A percentile compares a stretch with the other conserved stretches of the same genome.
phyloP scores from a whole-genome alignment of 2,888 invertebrate genomes.

The Lydus trimaculatus region DNA sequence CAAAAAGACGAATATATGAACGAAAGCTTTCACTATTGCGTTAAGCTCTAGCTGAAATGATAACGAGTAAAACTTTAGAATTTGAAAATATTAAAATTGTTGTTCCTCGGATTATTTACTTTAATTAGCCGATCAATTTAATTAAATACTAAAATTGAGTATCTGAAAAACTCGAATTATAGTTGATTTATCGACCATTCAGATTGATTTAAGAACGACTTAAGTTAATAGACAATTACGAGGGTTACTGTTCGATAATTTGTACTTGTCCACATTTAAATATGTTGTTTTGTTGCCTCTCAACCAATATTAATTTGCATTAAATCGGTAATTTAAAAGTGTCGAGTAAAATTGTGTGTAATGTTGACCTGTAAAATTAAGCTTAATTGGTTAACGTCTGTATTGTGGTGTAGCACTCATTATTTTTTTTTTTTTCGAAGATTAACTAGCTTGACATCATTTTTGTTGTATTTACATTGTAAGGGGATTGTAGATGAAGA shows the following conservation, averaged over 20 bases:
- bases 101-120: neutral
- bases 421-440: neutral
- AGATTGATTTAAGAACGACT: neutral
- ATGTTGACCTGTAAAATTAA: neutral
- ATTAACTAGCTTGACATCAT: neutral
- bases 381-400: neutral
- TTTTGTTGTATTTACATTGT: neutral
- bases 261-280: neutral
- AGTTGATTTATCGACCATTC: neutral
- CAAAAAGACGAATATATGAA: neutral
- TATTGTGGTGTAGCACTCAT: neutral
- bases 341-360: neutral
- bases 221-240: neutral
- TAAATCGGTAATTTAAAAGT: neutral
- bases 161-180: neutral
- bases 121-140: neutral
- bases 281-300: neutral
- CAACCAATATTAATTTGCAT: neutral
- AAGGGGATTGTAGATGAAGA: neutral
- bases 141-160: neutral
- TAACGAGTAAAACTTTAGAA: neutral
- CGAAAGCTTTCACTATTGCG: neutral
- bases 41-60: neutral
- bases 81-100: neutral
- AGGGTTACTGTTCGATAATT: neutral